Base-by-base conservation (phyloP, 2,888 invertebrate genomes). In the Eueremaeus valkanovi region DNA sequence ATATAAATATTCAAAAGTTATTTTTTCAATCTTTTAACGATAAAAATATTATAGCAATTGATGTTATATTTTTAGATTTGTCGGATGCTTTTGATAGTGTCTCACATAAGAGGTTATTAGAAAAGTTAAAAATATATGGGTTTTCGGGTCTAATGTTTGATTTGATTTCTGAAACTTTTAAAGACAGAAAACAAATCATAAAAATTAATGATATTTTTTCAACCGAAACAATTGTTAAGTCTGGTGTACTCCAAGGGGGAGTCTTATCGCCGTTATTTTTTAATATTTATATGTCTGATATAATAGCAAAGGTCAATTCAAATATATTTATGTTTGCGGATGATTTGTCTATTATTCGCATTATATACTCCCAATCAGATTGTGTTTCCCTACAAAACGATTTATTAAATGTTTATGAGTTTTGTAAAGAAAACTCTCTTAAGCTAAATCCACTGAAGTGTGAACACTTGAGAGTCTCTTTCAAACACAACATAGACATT, bases 241-340 rank as follows among this genome's bases (percentile, higher is more conserved):
- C 31, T 16, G 63, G 63, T 13, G 63, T 33, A 18, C 18, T 33
- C 16, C 63, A 63, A 63, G 63, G 63, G 33, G 63, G 16, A 5
- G 33, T 33, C 1, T 8, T 21, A 9, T 63, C 63, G 13, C 63
- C 63, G n/a, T n/a, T n/a, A n/a, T n/a, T n/a, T n/a, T n/a, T n/a
- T 63, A 63, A 63, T 63, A 18, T 63, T 33, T 63, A 31, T 63
- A 8, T 63, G 3, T 63, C 31, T 29, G 63, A 63, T 63, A 31
- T 63, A 24, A 27, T 24, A 5, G 5, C 29, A 31, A 29, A 31
- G 1, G 18, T 63, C 29, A 11, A 63, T 16, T 31, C 31, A 31
- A 33, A 63, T 13, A 3, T 63, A 63, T 16, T 33, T 9, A 8
- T 11, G 13, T 63, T 63, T 33, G 63, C 63, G 3, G 63, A 63